phyloP scores from a whole-genome alignment of 2,888 invertebrate genomes.

The Odontocolon sp. region DNA sequence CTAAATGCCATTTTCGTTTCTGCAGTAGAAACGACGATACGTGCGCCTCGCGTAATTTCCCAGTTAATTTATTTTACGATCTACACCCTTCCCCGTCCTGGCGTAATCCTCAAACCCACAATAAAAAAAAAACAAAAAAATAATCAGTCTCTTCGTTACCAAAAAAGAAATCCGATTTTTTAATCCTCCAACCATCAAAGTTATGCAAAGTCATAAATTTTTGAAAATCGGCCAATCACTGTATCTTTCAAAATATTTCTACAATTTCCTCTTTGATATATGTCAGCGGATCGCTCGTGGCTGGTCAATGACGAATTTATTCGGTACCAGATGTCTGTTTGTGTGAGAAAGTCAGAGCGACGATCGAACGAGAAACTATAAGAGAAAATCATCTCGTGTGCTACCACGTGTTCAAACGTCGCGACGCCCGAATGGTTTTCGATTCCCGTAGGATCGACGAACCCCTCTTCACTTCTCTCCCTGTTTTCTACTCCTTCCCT shows the following conservation, averaged over 20 bases:
- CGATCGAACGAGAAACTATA: constrained; percentile 8
- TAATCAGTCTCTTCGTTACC: background rate
- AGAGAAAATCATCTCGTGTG: background rate
- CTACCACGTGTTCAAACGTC: constrained; percentile 30
- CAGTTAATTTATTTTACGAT: constrained; percentile 66
- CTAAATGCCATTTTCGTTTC: constrained; percentile 44
- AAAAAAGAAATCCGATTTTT: constrained; percentile 60
- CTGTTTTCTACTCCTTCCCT: background rate
- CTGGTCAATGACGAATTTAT: no score
- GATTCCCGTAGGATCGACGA: constrained; percentile 64
- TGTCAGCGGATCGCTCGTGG: no score
- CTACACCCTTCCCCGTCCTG: constrained; percentile 24
- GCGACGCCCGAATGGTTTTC: constrained; percentile 64
- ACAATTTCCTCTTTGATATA: no score
- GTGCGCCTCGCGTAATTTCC: constrained; percentile 59
- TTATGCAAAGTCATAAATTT: no score
- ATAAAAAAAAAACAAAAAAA: background rate
- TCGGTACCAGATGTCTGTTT: no score
- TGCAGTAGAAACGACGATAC: constrained; percentile 1
- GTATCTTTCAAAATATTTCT: no score
- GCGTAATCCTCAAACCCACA: no score
- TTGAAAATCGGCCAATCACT: no score
- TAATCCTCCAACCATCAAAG: constrained; percentile 35
- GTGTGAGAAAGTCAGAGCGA: background rate
- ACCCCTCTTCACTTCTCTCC: constrained; percentile 27